Evolutionary conservation across 2,888 invertebrate genomes (phyloP).

Genomic region (Pollenia angustigena): DNA sequence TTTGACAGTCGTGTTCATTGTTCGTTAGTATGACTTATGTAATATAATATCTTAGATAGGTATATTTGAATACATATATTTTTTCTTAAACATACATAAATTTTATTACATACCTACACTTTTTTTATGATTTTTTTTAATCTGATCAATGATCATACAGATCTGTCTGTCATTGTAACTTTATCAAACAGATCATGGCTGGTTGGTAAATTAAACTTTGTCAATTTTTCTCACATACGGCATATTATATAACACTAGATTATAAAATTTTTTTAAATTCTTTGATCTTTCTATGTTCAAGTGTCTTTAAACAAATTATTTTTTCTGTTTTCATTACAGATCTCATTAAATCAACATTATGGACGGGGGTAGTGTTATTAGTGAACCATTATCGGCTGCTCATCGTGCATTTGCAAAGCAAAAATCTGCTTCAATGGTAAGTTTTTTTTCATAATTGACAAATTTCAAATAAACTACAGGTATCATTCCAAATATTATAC

Average conservation of each 20-base stretch:
- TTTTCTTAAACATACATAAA: no score
- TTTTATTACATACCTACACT: no score
- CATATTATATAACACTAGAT: constrained; percentile 36
- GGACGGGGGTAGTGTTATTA: constrained; percentile 84
- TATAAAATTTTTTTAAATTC: constrained; percentile 35
- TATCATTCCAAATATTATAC: no score
- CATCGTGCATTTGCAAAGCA: constrained; percentile 83
- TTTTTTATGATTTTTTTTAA: neutral
- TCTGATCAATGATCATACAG: constrained; percentile 60
- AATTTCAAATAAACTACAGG: no score
- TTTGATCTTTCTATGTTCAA: neutral
- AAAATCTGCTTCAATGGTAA: constrained; percentile 84
- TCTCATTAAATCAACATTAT: constrained; percentile 75
- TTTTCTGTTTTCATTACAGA: constrained; percentile 49
- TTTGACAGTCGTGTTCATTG: neutral
- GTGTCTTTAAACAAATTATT: neutral
- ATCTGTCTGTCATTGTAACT: constrained; percentile 52
- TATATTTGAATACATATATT: neutral
- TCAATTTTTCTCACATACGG: constrained; percentile 9
- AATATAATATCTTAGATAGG: constrained; percentile 38
- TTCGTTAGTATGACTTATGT: constrained; percentile 49
- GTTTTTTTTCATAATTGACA: constrained; percentile 58
- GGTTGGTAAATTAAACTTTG: neutral
- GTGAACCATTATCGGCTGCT: constrained; percentile 83
- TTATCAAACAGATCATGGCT: constrained; percentile 55